A percentile compares a stretch with the other conserved stretches of the same genome.
phyloP scores from a whole-genome alignment of 92 coral and sea anemone species.

The Heteractis magnifica region DNA sequence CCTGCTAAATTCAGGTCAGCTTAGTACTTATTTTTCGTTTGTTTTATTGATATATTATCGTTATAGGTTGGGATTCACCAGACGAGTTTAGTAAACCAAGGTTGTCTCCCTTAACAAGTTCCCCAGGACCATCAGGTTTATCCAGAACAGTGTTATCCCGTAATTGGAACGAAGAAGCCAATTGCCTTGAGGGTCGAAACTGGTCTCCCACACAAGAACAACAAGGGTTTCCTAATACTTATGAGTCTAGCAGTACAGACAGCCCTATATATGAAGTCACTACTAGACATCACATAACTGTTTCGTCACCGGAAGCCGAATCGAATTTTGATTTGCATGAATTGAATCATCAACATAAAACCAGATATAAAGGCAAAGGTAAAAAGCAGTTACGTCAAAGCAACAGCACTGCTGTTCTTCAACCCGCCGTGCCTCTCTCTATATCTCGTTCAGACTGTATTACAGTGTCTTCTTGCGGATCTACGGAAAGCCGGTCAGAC shows the following conservation, averaged over 20 bases:
- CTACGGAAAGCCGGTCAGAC: slow-evolving; percentile 8
- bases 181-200: not conserved
- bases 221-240: slow-evolving; percentile 21
- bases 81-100: slow-evolving; percentile 42
- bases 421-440: not conserved
- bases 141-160: slow-evolving; percentile 4
- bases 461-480: not conserved
- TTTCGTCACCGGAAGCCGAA: slow-evolving; percentile 5
- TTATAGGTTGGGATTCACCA: slow-evolving; percentile 80
- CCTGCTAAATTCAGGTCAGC: too few species aligned
- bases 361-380: slow-evolving; percentile 58
- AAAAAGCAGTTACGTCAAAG: not conserved
- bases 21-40: too few species aligned
- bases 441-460: not conserved
- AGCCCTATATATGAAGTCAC: not conserved
- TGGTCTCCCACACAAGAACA: slow-evolving; percentile 61
- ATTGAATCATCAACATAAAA: slow-evolving; percentile 38
- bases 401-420: not conserved
- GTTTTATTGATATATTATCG: not conserved
- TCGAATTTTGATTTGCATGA: slow-evolving; percentile 4
- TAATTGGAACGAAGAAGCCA: not conserved
- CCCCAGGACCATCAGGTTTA: slow-evolving; percentile 42
- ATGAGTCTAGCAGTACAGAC: not conserved
- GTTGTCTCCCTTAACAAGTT: slow-evolving; percentile 4
- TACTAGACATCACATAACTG: slow-evolving; percentile 16